Evolutionary conservation across 2,888 invertebrate genomes (phyloP).

Genomic region (Eupithecia vulgata): DNA sequence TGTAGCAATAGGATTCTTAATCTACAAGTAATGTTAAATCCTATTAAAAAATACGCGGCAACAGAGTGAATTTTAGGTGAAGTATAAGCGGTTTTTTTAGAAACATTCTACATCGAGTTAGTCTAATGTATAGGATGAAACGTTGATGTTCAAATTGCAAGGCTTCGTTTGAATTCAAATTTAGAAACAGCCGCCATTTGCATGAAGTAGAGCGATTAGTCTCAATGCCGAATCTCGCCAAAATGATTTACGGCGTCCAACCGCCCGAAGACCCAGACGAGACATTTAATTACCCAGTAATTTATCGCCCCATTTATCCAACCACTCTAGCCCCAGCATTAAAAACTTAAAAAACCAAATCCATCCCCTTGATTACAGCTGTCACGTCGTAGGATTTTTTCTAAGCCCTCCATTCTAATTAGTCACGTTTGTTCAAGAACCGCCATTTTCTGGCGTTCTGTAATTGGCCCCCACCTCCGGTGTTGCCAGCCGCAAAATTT

Average conservation of each 20-base stretch:
- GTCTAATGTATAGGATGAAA: not conserved
- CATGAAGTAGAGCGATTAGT: conserved; percentile 32
- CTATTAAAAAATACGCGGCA: too few relatives aligned
- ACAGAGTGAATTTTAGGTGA: too few relatives aligned
- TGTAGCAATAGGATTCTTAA: too few relatives aligned
- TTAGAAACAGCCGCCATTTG: conserved; percentile 15
- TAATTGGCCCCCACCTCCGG: conserved; percentile 81
- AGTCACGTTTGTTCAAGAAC: conserved; percentile 73
- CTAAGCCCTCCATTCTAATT: conserved; percentile 79
- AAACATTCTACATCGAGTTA: too few relatives aligned
- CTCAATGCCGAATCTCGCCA: conserved; percentile 45
- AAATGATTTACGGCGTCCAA: conserved; percentile 56
- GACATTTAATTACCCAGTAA: conserved; percentile 80
- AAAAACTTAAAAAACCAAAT: conserved; percentile 67
- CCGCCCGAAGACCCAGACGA: conserved; percentile 55
- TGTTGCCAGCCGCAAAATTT: conserved; percentile 82
- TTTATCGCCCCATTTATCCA: conserved; percentile 80
- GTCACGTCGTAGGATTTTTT: conserved; percentile 82
- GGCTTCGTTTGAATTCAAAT: conserved; percentile 27
- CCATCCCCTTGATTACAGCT: conserved; percentile 83
- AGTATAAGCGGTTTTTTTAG: too few relatives aligned
- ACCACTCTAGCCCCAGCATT: conserved; percentile 66
- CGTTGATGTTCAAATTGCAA: not conserved
- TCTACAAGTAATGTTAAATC: too few relatives aligned
- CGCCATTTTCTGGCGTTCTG: conserved; percentile 77